Evolutionary conservation across 2,797 vertebrate genomes (phyloP).

Genomic region (Pagetopsis macropterus): DNA sequence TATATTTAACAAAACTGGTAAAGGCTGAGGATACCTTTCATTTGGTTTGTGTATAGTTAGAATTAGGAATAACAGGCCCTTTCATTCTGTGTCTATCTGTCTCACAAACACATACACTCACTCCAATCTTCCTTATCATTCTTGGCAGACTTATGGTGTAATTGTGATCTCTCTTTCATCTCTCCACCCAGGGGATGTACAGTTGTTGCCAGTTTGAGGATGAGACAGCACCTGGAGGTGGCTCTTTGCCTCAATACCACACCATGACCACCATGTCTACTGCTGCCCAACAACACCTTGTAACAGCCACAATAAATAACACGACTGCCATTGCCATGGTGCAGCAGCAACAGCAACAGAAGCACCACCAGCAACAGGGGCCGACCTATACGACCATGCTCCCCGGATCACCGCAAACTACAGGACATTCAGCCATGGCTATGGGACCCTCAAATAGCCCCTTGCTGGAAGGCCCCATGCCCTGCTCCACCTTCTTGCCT

Average conservation of each 20-base stretch:
- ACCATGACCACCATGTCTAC: conserved; percentile 78
- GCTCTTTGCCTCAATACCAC: conserved; percentile 83
- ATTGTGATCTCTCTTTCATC: conserved; percentile 53
- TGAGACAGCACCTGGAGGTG: conserved; percentile 77
- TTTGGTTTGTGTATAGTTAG: conserved; percentile 7
- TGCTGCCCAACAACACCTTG: conserved; percentile 77
- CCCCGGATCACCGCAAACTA: conserved; percentile 76
- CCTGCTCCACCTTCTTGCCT: conserved; percentile 88
- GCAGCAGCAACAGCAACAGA: conserved; percentile 80
- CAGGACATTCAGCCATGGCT: conserved; percentile 83
- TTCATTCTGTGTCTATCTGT: conserved; percentile 8
- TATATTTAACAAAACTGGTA: background rate
- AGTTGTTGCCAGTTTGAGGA: conserved; percentile 94
- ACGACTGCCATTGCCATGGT: conserved; percentile 81
- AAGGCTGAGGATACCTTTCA: conserved; percentile 1
- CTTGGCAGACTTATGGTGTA: conserved; percentile 45
- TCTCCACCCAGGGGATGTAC: conserved; percentile 90
- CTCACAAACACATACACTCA: conserved; percentile 23
- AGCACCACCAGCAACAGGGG: conserved; percentile 82
- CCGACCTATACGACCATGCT: conserved; percentile 83
- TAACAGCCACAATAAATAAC: conserved; percentile 81
- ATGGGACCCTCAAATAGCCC: conserved; percentile 87
- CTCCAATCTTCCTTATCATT: conserved; percentile 18
- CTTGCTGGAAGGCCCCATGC: conserved; percentile 85
- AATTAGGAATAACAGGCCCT: conserved; percentile 5